These are phyloP conservation scores for Oopsacas minuta DNA, from an alignment of 37 sponge, comb jelly and placozoan species.

Conservation along the genomic window DNA sequence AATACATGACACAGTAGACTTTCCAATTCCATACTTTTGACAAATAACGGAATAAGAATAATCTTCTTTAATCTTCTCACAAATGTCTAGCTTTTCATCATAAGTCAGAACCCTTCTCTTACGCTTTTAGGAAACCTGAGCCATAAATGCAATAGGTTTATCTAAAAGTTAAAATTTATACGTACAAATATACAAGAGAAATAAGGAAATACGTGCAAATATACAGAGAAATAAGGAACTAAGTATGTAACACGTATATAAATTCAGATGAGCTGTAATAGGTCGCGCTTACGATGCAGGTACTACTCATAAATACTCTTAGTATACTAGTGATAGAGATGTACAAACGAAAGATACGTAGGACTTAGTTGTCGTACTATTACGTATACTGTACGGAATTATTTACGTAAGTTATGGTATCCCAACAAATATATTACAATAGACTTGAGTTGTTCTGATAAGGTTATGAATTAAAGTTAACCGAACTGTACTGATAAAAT, in stretches of 20 bases:
- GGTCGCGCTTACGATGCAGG: not conserved
- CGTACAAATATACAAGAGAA: not conserved
- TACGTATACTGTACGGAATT: not conserved
- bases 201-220: too few relatives aligned
- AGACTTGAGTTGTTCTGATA: not conserved
- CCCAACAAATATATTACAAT: not conserved
- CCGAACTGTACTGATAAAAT: not conserved
- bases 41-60: slow-evolving; percentile 32
- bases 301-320: not conserved
- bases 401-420: not conserved
- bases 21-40: slow-evolving; percentile 37
- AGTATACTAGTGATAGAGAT: not conserved
- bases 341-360: not conserved
- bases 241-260: not conserved
- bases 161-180: not conserved
- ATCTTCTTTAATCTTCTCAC: not conserved
- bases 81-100: not conserved
- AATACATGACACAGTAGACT: slow-evolving; percentile 34
- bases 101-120: not conserved
- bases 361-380: not conserved
- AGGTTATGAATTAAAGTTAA: not conserved
- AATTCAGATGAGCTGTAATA: not conserved
- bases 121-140: not conserved
- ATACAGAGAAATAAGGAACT: not conserved
- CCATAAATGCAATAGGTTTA: not conserved